Evolutionary conservation across 2,888 invertebrate genomes (phyloP).

Genomic region (Acanthoscelides obtectus): DNA sequence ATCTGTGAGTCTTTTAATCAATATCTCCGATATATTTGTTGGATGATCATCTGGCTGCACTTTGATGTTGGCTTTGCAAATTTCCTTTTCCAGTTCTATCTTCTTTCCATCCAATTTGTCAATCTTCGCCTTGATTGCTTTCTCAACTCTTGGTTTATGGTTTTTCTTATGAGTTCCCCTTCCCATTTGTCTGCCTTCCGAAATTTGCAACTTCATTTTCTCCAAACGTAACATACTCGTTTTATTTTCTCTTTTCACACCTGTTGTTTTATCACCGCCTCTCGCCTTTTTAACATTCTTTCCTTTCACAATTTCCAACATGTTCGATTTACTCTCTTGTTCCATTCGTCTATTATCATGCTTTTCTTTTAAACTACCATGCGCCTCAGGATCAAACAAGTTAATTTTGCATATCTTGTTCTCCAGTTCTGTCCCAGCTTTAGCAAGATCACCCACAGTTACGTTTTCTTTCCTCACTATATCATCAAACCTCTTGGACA

Average conservation of each 20-base stretch:
- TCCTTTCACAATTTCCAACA: background rate
- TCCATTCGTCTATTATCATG: background rate
- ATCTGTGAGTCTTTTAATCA: conserved; percentile 3
- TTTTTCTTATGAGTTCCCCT: background rate
- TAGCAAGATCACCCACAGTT: background rate
- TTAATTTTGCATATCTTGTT: background rate
- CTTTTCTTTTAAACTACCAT: background rate
- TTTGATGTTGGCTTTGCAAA: background rate
- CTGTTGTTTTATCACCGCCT: background rate
- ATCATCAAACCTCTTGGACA: conserved; percentile 1
- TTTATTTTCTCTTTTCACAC: background rate
- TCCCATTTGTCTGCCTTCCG: no score
- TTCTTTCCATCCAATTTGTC: background rate
- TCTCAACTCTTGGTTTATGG: background rate
- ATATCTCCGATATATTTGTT: conserved; percentile 3
- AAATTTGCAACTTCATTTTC: background rate
- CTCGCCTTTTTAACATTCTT: background rate
- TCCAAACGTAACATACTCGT: background rate
- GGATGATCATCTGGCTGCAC: background rate
- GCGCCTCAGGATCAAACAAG: background rate
- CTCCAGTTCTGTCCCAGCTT: background rate
- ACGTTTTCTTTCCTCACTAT: background rate
- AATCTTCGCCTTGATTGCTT: background rate
- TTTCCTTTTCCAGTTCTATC: conserved; percentile 3
- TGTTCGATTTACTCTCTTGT: background rate